phyloP scores from a whole-genome alignment of 2,888 invertebrate genomes.

The Oscheius sp. region DNA sequence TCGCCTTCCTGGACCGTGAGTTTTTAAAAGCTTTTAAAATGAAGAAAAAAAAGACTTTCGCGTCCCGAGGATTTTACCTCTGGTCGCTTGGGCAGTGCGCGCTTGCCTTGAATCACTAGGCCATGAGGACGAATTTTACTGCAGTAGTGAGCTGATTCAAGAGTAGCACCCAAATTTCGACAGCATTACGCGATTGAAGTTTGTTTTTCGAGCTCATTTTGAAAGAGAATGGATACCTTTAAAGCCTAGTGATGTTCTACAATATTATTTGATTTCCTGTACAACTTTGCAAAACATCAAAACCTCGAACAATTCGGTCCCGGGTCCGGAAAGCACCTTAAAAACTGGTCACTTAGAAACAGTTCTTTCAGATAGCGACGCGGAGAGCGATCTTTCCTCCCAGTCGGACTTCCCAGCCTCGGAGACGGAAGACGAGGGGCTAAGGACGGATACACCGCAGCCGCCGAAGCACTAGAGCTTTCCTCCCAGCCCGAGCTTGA shows the following conservation, averaged over 20 bases:
- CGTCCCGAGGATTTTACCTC: no score
- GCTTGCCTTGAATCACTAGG: background rate
- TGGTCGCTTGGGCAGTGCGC: background rate
- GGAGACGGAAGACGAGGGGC: conserved; percentile 43
- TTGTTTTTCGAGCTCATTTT: no score
- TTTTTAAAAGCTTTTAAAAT: background rate
- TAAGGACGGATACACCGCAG: no score
- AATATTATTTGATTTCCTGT: background rate
- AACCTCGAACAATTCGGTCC: background rate
- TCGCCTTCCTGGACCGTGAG: conserved; percentile 36
- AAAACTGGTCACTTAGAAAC: background rate
- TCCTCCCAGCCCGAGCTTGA: background rate
- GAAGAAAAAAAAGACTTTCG: no score
- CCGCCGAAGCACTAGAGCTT: background rate
- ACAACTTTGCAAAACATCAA: background rate
- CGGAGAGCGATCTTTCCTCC: conserved; percentile 38
- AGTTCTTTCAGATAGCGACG: conserved; percentile 32
- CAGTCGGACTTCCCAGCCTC: conserved; percentile 47
- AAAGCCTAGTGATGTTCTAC: background rate
- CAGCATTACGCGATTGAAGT: no score
- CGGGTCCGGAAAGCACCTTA: background rate
- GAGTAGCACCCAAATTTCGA: no score
- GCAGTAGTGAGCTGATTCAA: no score
- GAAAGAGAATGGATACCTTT: background rate
- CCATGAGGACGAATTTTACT: background rate